These are phyloP conservation scores for Lamproptera curius DNA, from an alignment of 2,888 invertebrate genomes.

Conservation along the genomic window DNA sequence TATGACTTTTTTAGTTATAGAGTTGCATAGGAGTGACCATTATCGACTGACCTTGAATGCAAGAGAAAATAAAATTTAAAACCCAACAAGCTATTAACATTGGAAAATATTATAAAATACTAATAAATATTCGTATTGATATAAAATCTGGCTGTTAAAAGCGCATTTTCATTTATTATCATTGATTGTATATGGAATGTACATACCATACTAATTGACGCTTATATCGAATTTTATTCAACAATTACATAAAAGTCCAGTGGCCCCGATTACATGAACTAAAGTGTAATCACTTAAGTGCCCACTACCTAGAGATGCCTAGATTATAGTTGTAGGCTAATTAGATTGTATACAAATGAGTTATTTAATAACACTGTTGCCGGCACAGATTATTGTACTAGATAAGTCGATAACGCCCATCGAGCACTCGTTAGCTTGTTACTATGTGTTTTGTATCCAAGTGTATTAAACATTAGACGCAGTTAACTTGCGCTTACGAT, in stretches of 20 bases:
- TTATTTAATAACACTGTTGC: constrained; percentile 36
- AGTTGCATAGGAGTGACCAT: no score
- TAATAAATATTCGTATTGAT: no score
- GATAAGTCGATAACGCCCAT: constrained; percentile 49
- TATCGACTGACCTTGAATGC: no score
- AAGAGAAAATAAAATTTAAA: no score
- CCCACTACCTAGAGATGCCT: constrained; percentile 7
- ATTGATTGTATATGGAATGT: no score
- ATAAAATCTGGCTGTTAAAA: no score
- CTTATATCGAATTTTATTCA: constrained; percentile 17
- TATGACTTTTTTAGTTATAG: no score
- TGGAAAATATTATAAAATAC: no score
- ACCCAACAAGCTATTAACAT: no score
- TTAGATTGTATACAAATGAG: constrained; percentile 36
- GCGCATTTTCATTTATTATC: no score
- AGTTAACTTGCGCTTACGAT: background rate
- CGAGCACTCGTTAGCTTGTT: constrained; percentile 35
- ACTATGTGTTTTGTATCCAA: constrained; percentile 23
- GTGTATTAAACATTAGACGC: constrained; percentile 15
- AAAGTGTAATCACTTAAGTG: constrained; percentile 13
- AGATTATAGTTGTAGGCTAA: constrained; percentile 25
- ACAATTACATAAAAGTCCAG: constrained; percentile 16
- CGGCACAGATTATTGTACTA: constrained; percentile 38
- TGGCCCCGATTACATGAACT: constrained; percentile 16
- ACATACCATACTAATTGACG: no score